phyloP scores from a whole-genome alignment of 23 tunicate genomes.

The Trididemnum clinides region DNA sequence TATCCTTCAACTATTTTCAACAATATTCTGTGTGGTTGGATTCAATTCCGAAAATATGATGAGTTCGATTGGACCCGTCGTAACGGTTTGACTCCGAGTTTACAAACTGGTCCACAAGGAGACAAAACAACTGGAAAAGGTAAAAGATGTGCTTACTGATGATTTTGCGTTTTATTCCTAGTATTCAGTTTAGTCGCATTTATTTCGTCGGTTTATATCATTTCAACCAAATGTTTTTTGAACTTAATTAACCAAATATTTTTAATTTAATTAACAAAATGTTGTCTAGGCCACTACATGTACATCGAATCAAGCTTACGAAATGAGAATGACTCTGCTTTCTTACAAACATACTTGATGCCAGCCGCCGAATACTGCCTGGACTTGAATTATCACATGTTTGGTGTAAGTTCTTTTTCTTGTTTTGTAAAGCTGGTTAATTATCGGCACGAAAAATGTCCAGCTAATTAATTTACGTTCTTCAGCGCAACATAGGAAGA shows the following conservation, averaged over 20 bases:
- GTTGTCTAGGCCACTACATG: conserved; percentile 62
- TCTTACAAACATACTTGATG: conserved; percentile 49
- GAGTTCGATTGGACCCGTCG: conserved; percentile 70
- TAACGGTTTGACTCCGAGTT: conserved; percentile 56
- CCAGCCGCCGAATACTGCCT: conserved; percentile 65
- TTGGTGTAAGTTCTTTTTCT: conserved; percentile 83
- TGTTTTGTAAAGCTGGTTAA: too few species aligned
- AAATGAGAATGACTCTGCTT: conserved; percentile 55
- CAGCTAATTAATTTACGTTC: neutral
- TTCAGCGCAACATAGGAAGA: neutral
- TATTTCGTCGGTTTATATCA: too few species aligned
- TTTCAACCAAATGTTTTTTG: too few species aligned
- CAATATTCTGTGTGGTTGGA: conserved; percentile 57
- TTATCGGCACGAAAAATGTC: too few species aligned
- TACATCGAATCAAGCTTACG: conserved; percentile 75
- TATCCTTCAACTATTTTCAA: neutral
- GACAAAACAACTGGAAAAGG: conserved; percentile 82
- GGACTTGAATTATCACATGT: conserved; percentile 71
- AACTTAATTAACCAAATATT: too few species aligned
- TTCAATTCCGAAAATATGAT: conserved; percentile 43
- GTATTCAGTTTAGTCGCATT: too few species aligned
- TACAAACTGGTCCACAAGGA: conserved; percentile 68
- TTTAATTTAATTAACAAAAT: neutral
- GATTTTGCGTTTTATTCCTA: too few species aligned
- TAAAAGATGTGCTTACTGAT: too few species aligned